Base-by-base conservation (phyloP, 2,113 vertebrate species). In the Zapus hudsonius region DNA sequence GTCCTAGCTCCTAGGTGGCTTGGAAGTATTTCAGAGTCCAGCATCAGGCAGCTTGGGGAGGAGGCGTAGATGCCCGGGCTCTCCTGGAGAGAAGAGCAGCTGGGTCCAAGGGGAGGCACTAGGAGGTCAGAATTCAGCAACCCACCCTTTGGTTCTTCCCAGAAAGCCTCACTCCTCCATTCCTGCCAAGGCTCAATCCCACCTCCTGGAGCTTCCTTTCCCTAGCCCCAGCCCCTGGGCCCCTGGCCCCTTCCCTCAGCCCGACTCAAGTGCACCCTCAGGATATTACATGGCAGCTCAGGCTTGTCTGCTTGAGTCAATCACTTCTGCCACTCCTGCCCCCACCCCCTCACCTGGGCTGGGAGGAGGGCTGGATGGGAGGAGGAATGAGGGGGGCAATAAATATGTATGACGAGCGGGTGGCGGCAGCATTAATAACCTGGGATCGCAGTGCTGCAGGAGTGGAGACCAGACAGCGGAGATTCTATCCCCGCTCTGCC, bases 341-440 rank as follows among this genome's bases (percentile, higher is more conserved):
- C 93, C 91, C 13, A 0, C 55, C 44, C 92, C 85, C 81, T 95
- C 89, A 94, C 89, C 96, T 95, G 92, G 84, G 89, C 44, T 69
- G 91, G 91, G 95, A 96, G 92, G 82, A 96, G 96, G 94, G 73
- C 44, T 80, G 94, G 87, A 79, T 61, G 88, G 92, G 82, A 86
- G 93, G 91, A 76, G 87, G 94, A 38, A 75, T 67, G 83, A 83
- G 70, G 92, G 95, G 95, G 96, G 87, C 70, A 19, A 95, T 66
- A 93, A 96, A 95, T 93, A 96, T 88, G 91, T 87, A 97, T 82
- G 33, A 96, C 22, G 22, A 67, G 87, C 79, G 89, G 93, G 93
- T 83, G 96, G 93, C 27, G 81, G 93, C 59, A 25, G 94, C 96
- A 95, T 97, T 97, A 91, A 96, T 96, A 96, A 97, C 94, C 95